Base-by-base conservation (phyloP, 2,113 vertebrate genomes). In the Pardalotus punctatus region DNA sequence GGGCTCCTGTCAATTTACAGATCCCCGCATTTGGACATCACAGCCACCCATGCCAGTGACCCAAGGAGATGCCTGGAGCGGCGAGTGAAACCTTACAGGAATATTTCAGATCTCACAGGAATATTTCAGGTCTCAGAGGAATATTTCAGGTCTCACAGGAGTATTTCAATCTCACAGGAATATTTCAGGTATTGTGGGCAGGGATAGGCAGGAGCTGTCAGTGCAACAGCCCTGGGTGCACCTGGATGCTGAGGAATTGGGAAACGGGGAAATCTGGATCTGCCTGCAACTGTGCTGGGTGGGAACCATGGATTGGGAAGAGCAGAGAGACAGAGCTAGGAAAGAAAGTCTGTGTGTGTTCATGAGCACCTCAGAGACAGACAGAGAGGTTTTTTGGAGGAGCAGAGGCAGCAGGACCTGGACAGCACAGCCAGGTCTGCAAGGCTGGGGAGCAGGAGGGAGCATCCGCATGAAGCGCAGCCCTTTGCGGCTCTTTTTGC, bases 41-140 rank as follows among this genome's bases (percentile, higher is more conserved):
- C 74, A 78, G 28, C 11, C 64, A 40, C 64, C 43, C 58, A 57
- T 88, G 62, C n/a, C 69, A 91, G 72, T 12, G 27, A 60, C 74
- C 15, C 23, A 62, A 58, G 0, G 6, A 83, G 73, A 81, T 0
- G 2, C 11, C 0, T 2, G 35, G n/a, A n/a, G 45, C 54, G 18
- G 27, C 10, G 50, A 77, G 42, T 47, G 69, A 86, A 87, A 17
- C 27, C 45, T 31, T 9, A 12, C 17, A 28, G 42, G 42, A 42
- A 16, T 15, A 42, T 42, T 3, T 17, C 42, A 43, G 42, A 16
- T 43, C 42, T 17, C 42, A 11, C 42, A 42, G 42, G 7, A 78
- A 8, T 51, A 22, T 81, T 85, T 85, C 31, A 36, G 35, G 9
- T 25, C 45, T 33, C n/a, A n/a, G n/a, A 28, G 42, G 42, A 42